A percentile compares a stretch with the other conserved stretches of the same genome.
phyloP scores from a whole-genome alignment of 2,888 invertebrate species.

The Limnephilus marmoratus region DNA sequence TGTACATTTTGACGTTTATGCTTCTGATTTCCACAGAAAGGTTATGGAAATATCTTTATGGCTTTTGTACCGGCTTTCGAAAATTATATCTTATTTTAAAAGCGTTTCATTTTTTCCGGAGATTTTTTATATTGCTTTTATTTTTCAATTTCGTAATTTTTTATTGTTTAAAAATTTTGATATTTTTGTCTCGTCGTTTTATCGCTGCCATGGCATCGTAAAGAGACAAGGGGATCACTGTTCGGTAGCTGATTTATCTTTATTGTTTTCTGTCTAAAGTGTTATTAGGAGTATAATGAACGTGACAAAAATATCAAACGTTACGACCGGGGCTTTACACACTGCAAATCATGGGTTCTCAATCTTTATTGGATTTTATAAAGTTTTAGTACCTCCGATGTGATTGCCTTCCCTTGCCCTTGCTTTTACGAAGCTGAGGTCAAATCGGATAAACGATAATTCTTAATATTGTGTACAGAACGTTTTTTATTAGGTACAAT shows the following conservation, averaged over 20 bases:
- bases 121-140: constrained; percentile 36
- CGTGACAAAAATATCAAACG: constrained; percentile 58
- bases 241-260: constrained; percentile 52
- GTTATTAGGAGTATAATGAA: constrained; percentile 51
- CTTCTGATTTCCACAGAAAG: constrained; percentile 61
- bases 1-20: constrained; percentile 64
- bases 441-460: not conserved
- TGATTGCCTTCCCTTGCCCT: not conserved
- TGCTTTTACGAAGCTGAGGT: not conserved
- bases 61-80: constrained; percentile 53
- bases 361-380: not conserved
- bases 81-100: constrained; percentile 42
- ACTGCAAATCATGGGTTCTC: not conserved
- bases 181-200: constrained; percentile 46
- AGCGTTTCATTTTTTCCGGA: constrained; percentile 8
- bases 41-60: constrained; percentile 64
- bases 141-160: constrained; percentile 47
- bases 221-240: constrained; percentile 48
- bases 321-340: constrained; percentile 40
- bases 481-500: not conserved
- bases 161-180: constrained; percentile 47
- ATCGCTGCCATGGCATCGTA: constrained; percentile 43
- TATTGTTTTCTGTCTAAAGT: constrained; percentile 49
- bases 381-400: not conserved
- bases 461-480: not conserved